phyloP scores from a whole-genome alignment of 2,113 vertebrate species.

The Bubo bubo region DNA sequence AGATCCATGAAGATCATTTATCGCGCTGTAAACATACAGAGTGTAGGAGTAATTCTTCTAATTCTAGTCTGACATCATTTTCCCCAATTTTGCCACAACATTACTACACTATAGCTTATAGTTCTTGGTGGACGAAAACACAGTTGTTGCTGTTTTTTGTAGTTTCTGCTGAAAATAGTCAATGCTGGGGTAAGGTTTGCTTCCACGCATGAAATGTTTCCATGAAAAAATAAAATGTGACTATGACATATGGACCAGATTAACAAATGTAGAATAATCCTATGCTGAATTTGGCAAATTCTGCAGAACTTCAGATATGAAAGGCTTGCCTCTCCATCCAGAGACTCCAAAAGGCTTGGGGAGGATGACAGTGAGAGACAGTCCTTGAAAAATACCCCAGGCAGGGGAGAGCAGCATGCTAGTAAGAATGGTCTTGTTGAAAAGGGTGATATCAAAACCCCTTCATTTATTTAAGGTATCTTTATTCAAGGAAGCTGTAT shows the following conservation, averaged over 20 bases:
- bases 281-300: neutral
- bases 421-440: neutral
- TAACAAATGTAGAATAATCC: neutral
- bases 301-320: neutral
- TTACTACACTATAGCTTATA: neutral
- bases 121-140: neutral
- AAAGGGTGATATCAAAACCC: neutral
- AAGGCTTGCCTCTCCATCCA: neutral
- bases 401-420: rapidly evolving
- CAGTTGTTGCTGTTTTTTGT: neutral
- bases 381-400: neutral
- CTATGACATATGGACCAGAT: neutral
- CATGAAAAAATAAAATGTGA: neutral
- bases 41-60: neutral
- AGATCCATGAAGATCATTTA: neutral
- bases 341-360: neutral
- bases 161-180: conserved; percentile 1
- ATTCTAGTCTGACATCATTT: neutral
- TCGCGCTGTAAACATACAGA: neutral
- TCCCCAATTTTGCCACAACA: neutral
- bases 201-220: neutral
- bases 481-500: neutral
- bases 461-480: neutral
- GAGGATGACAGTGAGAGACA: neutral
- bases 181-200: neutral